Base-by-base conservation (phyloP, 2,888 invertebrate genomes). In the Leucophenga montana region DNA sequence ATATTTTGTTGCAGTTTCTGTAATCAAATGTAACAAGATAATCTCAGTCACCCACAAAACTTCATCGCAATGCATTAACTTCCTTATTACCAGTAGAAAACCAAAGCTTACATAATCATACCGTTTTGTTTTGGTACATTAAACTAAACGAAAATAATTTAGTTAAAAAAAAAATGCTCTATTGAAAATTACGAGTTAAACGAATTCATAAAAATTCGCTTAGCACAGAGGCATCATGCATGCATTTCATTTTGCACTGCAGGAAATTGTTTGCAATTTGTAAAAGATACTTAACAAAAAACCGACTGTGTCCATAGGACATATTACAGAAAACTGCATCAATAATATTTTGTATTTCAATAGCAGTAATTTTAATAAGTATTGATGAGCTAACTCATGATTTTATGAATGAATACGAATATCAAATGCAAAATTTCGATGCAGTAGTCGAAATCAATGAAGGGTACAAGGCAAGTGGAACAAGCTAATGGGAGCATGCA, bases 351-450 rank as follows among this genome's bases (percentile, higher is more conserved):
- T 5, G 39, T 39, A 39, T 39, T 39, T 39, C 5, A 39, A 39
- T 5, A 39, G 39, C 39, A 39, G 3, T 11, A 3, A 39, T 39
- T 56, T 56, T 20, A 1, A 56, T 56, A 56, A 56, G 8, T 20
- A 44, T 44, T 64, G 62, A 46, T 64, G 62, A 13, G 20, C 62
- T 13, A 46, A 13, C 14, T 14, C n/a, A n/a, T 13, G 33, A 39
- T 62, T 62, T 57, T 64, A 70, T 57, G 54, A 48, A 31, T 33
- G 31, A 64, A 68, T 14, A 39, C n/a, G 18, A n/a, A 68, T 54
- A 64, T 50, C 18, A 31, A 48, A 68, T 68, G 39, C 14, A 39
- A 62, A 64, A 39, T 39, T 39, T 33, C 20, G 54, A 50, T 57
- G 46, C 46, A 6, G 11, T 27, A 20, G 14, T 5, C 48, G 16